Conservation (phyloP, 2,888 invertebrate species). For the Caenorhabditis macrosperma region DNA sequence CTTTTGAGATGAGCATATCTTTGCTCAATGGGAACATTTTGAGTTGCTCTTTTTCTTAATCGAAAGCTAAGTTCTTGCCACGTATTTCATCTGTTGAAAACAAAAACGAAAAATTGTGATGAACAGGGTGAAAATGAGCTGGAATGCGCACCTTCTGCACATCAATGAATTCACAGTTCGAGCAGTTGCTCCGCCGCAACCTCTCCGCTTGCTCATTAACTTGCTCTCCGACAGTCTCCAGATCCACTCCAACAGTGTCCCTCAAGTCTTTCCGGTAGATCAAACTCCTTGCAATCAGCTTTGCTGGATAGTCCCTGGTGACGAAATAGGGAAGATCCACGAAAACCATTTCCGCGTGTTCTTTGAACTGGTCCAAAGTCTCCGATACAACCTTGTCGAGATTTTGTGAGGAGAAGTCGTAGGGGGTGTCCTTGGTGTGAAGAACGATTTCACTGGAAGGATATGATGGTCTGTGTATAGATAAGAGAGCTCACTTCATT, state of each 20-base stretch:
- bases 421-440: too few species aligned
- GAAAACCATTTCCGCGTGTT: background rate
- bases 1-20: too few species aligned
- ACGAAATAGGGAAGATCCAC: slow-evolving; percentile 20
- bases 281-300: slow-evolving; percentile 17
- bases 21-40: too few species aligned
- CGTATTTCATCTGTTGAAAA: too few species aligned
- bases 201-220: background rate
- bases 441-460: background rate
- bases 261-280: slow-evolving; percentile 8
- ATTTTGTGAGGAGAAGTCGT: background rate
- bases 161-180: slow-evolving; percentile 13
- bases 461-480: background rate
- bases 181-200: background rate
- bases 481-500: background rate
- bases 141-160: background rate
- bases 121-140: too few species aligned
- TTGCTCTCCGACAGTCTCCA: slow-evolving; percentile 7
- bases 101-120: too few species aligned
- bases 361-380: slow-evolving; percentile 7
- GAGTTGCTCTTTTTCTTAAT: too few species aligned
- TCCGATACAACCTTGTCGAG: slow-evolving; percentile 5
- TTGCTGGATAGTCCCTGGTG: slow-evolving; percentile 1
- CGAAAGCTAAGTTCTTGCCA: too few species aligned
- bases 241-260: background rate